Conservation (phyloP, 2,888 invertebrate genomes). For the Limnephilus auricula region DNA sequence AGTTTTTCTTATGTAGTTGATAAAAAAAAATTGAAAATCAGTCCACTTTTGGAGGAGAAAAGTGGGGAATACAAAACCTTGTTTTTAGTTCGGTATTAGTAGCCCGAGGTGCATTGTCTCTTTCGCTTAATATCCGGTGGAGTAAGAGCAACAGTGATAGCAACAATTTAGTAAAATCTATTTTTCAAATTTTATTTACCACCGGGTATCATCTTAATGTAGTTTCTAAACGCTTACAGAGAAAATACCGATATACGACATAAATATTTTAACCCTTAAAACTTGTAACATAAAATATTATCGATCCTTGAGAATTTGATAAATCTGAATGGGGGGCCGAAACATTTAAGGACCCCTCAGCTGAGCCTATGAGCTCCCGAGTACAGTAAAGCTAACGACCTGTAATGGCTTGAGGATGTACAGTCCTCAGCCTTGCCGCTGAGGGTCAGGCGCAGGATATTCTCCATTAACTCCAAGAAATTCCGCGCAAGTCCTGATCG, state of each 20-base stretch:
- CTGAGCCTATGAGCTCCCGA: conserved; percentile 9
- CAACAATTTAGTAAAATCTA: too few relatives aligned
- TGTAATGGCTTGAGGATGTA: conserved; percentile 62
- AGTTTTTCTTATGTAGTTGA: too few relatives aligned
- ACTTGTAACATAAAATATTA: not conserved
- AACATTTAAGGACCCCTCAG: not conserved
- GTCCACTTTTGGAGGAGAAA: too few relatives aligned
- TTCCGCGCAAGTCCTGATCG: conserved; percentile 41
- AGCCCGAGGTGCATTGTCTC: too few relatives aligned
- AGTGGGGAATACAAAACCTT: too few relatives aligned
- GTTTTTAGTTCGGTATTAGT: too few relatives aligned
- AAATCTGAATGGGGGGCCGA: not conserved
- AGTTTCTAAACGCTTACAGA: not conserved
- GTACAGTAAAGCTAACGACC: conserved; percentile 60
- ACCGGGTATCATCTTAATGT: too few relatives aligned
- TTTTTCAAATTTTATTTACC: too few relatives aligned
- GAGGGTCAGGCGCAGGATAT: conserved; percentile 49
- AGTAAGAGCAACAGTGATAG: too few relatives aligned
- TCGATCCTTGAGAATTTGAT: not conserved
- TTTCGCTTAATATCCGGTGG: too few relatives aligned
- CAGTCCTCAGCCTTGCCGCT: conserved; percentile 47
- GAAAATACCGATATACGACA: not conserved
- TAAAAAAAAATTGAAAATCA: too few relatives aligned
- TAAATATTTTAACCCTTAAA: not conserved
- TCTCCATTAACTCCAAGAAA: conserved; percentile 52